These are phyloP conservation scores for Oreochromis aureus DNA, from an alignment of 2,113 vertebrate genomes.

Conservation along the genomic window DNA sequence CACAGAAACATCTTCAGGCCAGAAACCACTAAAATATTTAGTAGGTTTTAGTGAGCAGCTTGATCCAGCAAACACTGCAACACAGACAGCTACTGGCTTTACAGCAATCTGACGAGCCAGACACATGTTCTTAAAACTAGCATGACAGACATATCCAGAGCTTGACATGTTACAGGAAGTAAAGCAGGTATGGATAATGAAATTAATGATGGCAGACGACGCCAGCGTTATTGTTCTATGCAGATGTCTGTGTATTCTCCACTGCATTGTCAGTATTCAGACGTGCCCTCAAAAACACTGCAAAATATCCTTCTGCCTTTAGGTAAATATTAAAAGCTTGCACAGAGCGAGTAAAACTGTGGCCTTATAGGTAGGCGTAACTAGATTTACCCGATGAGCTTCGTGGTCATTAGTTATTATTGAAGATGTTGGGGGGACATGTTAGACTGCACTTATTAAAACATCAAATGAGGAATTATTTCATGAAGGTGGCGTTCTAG, in stretches of 20 bases:
- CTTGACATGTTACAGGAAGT: not conserved
- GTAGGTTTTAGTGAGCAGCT: not conserved
- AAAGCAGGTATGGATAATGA: not conserved
- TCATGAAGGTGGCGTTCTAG: not conserved
- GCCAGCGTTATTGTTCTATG: not conserved
- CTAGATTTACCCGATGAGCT: not conserved
- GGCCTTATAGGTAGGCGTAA: not conserved
- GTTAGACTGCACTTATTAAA: not conserved
- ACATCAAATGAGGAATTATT: not conserved
- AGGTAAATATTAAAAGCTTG: not conserved
- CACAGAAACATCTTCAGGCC: not conserved
- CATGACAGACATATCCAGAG: not conserved
- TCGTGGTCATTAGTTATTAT: not conserved
- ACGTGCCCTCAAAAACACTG: not conserved
- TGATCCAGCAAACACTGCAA: not conserved
- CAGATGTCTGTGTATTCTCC: not conserved
- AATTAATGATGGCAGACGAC: not conserved
- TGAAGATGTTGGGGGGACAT: not conserved
- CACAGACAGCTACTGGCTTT: not conserved
- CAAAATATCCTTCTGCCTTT: not conserved
- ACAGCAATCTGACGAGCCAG: not conserved
- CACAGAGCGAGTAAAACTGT: not conserved
- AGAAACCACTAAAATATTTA: constrained; percentile 2
- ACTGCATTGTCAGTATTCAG: not conserved
- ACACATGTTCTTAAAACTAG: not conserved